Evolutionary conservation across 2,888 invertebrate species (phyloP).

Genomic region (Eupithecia exiguata): DNA sequence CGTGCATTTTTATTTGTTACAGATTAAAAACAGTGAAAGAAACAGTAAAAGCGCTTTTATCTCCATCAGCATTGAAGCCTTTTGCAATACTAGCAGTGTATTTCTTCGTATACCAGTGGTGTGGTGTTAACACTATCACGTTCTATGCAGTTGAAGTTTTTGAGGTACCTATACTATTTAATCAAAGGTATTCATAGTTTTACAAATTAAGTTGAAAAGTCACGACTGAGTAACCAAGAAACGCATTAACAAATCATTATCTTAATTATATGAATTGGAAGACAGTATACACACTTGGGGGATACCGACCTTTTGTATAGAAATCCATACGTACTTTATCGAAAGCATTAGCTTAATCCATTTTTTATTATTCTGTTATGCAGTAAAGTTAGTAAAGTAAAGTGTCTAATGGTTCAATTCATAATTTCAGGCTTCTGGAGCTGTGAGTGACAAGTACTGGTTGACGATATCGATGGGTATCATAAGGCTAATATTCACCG

Average conservation of each 20-base stretch:
- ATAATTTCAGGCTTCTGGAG: constrained; percentile 80
- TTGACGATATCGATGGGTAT: constrained; percentile 85
- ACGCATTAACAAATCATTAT: neutral
- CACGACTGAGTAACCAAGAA: neutral
- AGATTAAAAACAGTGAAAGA: constrained; percentile 79
- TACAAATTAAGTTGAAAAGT: neutral
- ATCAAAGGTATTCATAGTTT: neutral
- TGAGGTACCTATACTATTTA: constrained; percentile 66
- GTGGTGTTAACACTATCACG: constrained; percentile 87
- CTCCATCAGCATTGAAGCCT: constrained; percentile 86
- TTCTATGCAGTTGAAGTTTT: constrained; percentile 88
- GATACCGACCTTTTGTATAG: constrained; percentile 6
- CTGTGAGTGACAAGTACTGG: constrained; percentile 82
- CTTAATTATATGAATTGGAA: neutral
- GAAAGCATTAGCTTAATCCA: constrained; percentile 6
- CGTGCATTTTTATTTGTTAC: constrained; percentile 42
- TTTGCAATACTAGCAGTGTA: constrained; percentile 85
- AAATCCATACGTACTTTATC: neutral
- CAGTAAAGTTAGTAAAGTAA: too few relatives aligned
- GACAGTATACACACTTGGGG: constrained; percentile 19
- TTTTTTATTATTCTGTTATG: neutral
- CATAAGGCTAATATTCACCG: constrained; percentile 85
- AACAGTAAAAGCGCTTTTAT: constrained; percentile 81
- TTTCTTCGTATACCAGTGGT: constrained; percentile 88
- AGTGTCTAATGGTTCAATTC: neutral